Evolutionary conservation across 1,140 invertebrate genomes (phyloP).

Genomic region (Cherax destructor): DNA sequence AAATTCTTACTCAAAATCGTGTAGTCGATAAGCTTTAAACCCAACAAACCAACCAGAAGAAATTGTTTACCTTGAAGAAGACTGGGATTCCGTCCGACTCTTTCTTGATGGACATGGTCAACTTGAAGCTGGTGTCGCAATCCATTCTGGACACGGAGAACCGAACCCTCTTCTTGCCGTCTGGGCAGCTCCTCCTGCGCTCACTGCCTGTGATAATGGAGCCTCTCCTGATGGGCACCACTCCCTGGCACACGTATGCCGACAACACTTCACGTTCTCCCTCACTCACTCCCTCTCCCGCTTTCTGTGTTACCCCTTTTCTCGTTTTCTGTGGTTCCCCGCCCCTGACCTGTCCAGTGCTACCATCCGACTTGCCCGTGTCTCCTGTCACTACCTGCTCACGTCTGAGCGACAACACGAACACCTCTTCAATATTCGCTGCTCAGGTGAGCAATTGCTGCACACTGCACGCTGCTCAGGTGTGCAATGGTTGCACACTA

Average conservation of each 20-base stretch:
- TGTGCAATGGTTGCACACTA: too few relatives aligned
- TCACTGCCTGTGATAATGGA: slow-evolving; percentile 3
- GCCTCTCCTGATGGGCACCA: background rate
- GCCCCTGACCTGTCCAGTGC: background rate
- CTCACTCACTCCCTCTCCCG: background rate
- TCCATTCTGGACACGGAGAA: slow-evolving; percentile 50
- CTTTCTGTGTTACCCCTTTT: slow-evolving; percentile 7
- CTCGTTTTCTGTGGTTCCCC: slow-evolving; percentile 21
- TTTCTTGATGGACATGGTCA: slow-evolving; percentile 66
- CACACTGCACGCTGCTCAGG: background rate
- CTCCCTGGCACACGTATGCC: background rate
- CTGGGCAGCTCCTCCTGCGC: slow-evolving; percentile 8
- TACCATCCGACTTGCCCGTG: slow-evolving; percentile 40
- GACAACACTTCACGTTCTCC: background rate
- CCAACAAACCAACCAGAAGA: too few relatives aligned
- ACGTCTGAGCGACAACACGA: background rate
- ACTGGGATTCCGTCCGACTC: slow-evolving; percentile 55
- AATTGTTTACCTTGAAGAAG: slow-evolving; percentile 51
- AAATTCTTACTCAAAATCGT: too few relatives aligned
- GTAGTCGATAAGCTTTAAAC: too few relatives aligned
- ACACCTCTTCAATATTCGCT: background rate
- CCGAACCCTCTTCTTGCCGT: slow-evolving; percentile 47
- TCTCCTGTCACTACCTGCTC: background rate
- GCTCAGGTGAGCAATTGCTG: background rate
- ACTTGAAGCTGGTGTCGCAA: slow-evolving; percentile 57